Base-by-base conservation (phyloP, 2,888 invertebrate genomes). In the Boloria euphrosyne region DNA sequence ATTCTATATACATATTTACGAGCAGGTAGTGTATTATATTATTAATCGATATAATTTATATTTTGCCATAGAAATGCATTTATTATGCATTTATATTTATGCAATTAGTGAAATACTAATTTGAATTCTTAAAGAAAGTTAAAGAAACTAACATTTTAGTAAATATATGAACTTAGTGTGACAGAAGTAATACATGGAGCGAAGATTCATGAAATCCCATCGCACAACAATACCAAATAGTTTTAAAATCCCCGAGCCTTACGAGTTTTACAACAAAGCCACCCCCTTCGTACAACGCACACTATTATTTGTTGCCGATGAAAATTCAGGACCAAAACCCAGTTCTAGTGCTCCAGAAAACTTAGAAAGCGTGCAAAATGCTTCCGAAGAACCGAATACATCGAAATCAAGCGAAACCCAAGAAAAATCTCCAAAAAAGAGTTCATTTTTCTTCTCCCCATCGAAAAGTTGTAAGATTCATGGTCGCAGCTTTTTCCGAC, bases 121-220 rank as follows among this genome's bases (percentile, higher is more conserved):
- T 13, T 16, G 6, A 27, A 31, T 16, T 13, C 46, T 16, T 22
- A 14, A 63, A 14, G 38, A 16, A 27, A 7, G 10, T 46, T 18
- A 53, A 13, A 50, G 27, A 49, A 22, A 62, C 10, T 18, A 58
- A 31, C 50, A 22, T 43, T 50, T 43, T 46, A 13, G 2, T 22
- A 54, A 63, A 58, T 66, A 65, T 52, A 67, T 71, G 90, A 38
- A 38, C 10, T 38, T 2, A 10, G 82, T 76, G 91, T 92, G 92
- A 92, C 92, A 84, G 91, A 57, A 87, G 82, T 92, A 92, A 87
- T 93, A 92, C 85, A 92, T 92, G 90, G 93, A 93, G 87, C 90
- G 90, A 73, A 84, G 87, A 71, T 89, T 92, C 71, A 86, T 91
- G 4, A 92, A 90, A 74, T 83, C 92, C 6, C 87, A 89, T 53